Evolutionary conservation across 2,113 vertebrate species (phyloP).

Genomic region (Arenaria interpres): DNA sequence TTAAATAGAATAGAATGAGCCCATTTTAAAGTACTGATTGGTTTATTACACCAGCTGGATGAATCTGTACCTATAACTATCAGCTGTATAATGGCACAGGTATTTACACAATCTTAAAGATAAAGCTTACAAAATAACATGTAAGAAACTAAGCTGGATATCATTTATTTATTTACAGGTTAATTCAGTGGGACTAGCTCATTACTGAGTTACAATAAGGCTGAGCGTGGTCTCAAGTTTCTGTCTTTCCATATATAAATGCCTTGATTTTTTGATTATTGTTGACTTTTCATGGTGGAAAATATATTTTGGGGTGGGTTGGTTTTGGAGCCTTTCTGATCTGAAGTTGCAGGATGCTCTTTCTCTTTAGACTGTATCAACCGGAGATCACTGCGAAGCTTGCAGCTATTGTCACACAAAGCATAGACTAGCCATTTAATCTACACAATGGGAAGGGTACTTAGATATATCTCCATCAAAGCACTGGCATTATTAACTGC

Average conservation of each 20-base stretch:
- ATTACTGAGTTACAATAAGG: not conserved
- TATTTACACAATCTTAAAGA: conserved; percentile 5
- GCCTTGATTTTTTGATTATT: not conserved
- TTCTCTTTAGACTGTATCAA: not conserved
- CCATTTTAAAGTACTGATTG: not conserved
- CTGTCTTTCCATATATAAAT: not conserved
- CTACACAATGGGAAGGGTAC: not conserved
- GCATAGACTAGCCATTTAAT: not conserved
- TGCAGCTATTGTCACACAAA: not conserved
- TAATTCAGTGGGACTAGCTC: not conserved
- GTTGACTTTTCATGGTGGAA: not conserved
- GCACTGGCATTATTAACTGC: not conserved
- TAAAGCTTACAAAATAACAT: not conserved
- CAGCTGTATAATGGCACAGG: conserved; percentile 13
- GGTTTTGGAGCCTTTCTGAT: not conserved
- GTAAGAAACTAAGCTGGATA: not conserved
- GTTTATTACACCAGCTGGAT: not conserved
- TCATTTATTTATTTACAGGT: not conserved
- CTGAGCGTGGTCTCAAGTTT: not conserved
- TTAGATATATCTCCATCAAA: not conserved
- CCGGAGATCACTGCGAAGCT: not conserved
- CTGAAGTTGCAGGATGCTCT: not conserved
- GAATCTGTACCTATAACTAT: conserved; percentile 2
- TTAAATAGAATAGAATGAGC: not conserved
- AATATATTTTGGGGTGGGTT: not conserved